Evolutionary conservation across 2,113 vertebrate species (phyloP), one percentile per base, ranked within the genome.

Genomic region (Chionodraco myersi): DNA sequence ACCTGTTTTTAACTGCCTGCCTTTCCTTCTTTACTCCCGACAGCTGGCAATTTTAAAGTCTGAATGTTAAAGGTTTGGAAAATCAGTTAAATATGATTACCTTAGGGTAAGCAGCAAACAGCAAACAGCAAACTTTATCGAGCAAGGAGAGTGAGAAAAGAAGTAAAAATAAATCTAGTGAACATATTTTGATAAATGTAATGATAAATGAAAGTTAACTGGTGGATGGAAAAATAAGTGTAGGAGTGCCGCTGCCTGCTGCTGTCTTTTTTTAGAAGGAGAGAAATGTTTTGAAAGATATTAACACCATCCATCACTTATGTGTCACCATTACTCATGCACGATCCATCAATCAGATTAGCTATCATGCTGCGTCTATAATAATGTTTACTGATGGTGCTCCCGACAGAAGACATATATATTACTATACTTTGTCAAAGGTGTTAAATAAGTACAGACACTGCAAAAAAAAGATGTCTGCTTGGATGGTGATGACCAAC

Each of bases 271-370:
- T 91, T 78, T 45, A 80, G 57, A 66, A 63, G 70, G 44, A 56
- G 51, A 41, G 6, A 78, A 84, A 86, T 73, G 75, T 84, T 86
- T 91, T 80, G 70, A 80, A 59, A 80, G 88, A 84, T 92, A 93
- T 93, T 92, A 92, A 90, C 78, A 80, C 89, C 77, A 92, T 92
- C 91, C 91, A 92, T 93, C 92, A 92, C 88, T 77, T 76, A 51
- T 2, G 71, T 82, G 89, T 90, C 88, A 83, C 54, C 79, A 80
- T 85, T 77, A 81, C 90, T 91, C 86, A 91, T 76, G 75, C 85
- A 83, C 62, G 75, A 91, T 81, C 86, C 88, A 89, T 91, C 91
- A 76, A 80, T 86, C 85, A 82, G 84, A 89, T 91, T 87, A 81
- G 89, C 86, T 79, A 82, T 85, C 82, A 51, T 53, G 77, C 80